Evolutionary conservation across 2,113 vertebrate species (phyloP).

Genomic region (Osmerus mordax): DNA sequence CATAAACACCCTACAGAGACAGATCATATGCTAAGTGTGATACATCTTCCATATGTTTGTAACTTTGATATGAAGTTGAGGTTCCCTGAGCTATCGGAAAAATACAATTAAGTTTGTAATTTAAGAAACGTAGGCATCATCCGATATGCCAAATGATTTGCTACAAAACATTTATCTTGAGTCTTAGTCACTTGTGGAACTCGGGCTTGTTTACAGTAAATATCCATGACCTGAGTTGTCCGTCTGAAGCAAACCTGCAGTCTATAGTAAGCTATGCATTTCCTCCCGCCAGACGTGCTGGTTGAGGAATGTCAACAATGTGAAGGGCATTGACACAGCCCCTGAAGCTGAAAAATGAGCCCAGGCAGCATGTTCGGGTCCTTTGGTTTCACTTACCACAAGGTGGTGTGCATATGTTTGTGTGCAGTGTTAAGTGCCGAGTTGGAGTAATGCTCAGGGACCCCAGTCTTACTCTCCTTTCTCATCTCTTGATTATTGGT

Average conservation of each 20-base stretch:
- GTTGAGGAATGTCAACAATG: slow-evolving; percentile 52
- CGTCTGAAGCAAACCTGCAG: slow-evolving; percentile 43
- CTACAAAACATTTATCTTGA: too few relatives aligned
- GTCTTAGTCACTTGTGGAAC: background rate
- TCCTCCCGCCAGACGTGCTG: slow-evolving; percentile 43
- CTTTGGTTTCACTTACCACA: slow-evolving; percentile 24
- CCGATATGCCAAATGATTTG: too few relatives aligned
- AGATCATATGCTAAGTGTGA: too few relatives aligned
- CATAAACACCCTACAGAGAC: background rate
- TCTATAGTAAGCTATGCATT: slow-evolving; percentile 37
- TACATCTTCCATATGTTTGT: too few relatives aligned
- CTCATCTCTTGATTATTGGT: background rate
- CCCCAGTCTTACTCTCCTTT: background rate
- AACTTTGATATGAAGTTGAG: too few relatives aligned
- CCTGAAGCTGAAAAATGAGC: slow-evolving; percentile 60
- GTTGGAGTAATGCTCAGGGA: slow-evolving; percentile 9
- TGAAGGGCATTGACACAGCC: slow-evolving; percentile 44
- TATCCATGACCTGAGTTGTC: background rate
- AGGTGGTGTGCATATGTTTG: background rate
- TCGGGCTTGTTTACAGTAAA: background rate
- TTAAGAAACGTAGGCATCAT: too few relatives aligned
- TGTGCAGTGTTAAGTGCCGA: background rate
- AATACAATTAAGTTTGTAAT: too few relatives aligned
- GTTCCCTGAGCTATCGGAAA: too few relatives aligned
- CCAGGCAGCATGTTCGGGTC: slow-evolving; percentile 21